Evolutionary conservation across 2,797 vertebrate genomes (phyloP), one percentile per base, ranked within the genome.

Genomic region (Lacerta agilis): DNA sequence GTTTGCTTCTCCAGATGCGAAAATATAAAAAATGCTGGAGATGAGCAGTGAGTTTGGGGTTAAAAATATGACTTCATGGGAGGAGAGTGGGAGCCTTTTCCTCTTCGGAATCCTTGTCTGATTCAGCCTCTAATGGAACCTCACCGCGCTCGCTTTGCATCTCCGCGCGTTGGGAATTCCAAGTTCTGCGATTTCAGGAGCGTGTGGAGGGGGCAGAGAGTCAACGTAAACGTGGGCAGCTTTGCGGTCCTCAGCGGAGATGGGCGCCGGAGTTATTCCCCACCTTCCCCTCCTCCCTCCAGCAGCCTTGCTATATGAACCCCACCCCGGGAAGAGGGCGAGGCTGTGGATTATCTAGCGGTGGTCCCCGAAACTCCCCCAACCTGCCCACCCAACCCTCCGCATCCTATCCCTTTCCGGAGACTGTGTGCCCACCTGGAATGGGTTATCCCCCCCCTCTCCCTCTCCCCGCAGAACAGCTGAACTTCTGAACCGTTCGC

Each of bases 401-500:
- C 55, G 1, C 11, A 2, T 27, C 27, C 55, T 25, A 4, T 71
- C 61, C 86, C 36, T 55, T 41, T 20, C 38, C 38, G 18, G 3
- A 61, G 23, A 33, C n/a, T 5, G 20, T 2, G 33, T 4, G 66
- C 20, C 36, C 66, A 4, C 49, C 8, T 79, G 36, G 76, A 27
- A 64, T 5, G 67, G 76, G 29, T 27, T 17, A 33, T 7, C 17
- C 23, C 43, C 43, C 33, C 73, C 29, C 4, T 61, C 33, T 18
- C 33, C 2, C 3, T 17, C 55, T 18, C 13, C 45, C 72, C 45
- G 38, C 79, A 20, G 55, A 20, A 61, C 13, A 4, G 58, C 55
- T 49, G 82, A 89, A 89, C 83, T 85, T 85, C 69, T 66, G 55
- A 49, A 49, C 55, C 29, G 67, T 23, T 7, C 1, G 61, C 67